Conservation (phyloP, 2,797 vertebrate genomes). For the Chaetophractus vellerosus region DNA sequence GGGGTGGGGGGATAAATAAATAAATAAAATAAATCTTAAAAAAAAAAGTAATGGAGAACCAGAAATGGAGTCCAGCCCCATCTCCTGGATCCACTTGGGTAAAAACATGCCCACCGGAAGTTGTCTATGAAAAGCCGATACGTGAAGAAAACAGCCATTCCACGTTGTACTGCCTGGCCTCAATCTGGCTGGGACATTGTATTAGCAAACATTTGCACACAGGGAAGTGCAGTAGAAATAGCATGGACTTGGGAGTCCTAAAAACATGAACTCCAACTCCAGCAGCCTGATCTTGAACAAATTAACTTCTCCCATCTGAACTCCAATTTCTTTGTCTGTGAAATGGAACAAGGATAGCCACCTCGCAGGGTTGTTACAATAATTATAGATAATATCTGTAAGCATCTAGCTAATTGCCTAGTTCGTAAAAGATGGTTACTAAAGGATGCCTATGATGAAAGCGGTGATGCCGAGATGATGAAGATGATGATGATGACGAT, state of each 20-base stretch:
- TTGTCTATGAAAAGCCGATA: background rate
- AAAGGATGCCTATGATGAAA: background rate
- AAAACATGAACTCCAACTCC: background rate
- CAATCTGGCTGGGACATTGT: background rate
- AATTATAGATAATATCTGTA: background rate
- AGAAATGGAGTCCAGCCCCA: background rate
- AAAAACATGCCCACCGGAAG: background rate
- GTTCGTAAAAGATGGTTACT: background rate
- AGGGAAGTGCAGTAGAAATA: background rate
- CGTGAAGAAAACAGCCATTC: background rate
- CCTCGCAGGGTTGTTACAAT: background rate
- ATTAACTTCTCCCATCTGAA: background rate
- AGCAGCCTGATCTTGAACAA: background rate
- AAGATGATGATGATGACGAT: background rate
- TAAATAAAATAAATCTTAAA: too few relatives aligned
- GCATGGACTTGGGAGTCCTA: background rate
- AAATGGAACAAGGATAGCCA: conserved; percentile 4
- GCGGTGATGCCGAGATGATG: background rate
- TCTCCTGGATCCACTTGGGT: background rate
- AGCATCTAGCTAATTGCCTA: background rate
- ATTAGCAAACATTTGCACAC: conserved; percentile 30
- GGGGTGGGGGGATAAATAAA: too few relatives aligned
- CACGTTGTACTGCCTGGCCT: background rate
- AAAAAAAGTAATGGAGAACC: conserved; percentile 10
- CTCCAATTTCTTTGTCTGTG: background rate